Conservation (phyloP, 2,113 vertebrate species). For the Zeus faber region DNA sequence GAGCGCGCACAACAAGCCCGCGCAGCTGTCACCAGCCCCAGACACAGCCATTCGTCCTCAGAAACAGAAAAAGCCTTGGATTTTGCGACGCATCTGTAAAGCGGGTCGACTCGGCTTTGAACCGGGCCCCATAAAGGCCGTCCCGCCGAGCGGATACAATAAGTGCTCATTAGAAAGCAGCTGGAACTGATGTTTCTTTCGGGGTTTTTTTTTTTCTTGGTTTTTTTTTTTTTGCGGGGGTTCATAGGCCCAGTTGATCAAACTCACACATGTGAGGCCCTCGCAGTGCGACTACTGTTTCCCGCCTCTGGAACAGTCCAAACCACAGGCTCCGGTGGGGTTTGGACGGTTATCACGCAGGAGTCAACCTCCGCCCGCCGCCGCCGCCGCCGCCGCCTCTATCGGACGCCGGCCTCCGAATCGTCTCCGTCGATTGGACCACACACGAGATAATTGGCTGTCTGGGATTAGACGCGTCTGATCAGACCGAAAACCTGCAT, state of each 20-base stretch:
- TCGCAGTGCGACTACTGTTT: constrained; percentile 69
- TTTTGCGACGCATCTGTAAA: constrained; percentile 82
- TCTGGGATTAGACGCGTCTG: not conserved
- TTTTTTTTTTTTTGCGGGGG: constrained; percentile 14
- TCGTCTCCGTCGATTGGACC: not conserved
- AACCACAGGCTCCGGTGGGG: not conserved
- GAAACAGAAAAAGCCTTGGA: constrained; percentile 78
- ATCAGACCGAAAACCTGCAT: constrained; percentile 4
- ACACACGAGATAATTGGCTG: not conserved
- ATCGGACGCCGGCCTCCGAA: no score
- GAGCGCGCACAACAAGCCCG: constrained; percentile 78
- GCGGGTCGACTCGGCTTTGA: constrained; percentile 77
- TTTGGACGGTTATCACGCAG: no score
- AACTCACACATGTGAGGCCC: constrained; percentile 63
- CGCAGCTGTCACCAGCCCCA: constrained; percentile 88
- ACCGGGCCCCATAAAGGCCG: constrained; percentile 66
- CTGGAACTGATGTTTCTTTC: constrained; percentile 51
- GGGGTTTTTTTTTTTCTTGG: not conserved
- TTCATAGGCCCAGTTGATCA: constrained; percentile 66
- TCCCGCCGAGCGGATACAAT: constrained; percentile 62
- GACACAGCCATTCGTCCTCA: constrained; percentile 82
- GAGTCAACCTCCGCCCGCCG: no score
- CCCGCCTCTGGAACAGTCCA: constrained; percentile 30
- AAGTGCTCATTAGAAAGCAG: constrained; percentile 76
- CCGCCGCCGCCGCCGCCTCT: no score